Conservation (phyloP, 2,797 vertebrate species). For the Perdix hodgsoniae region DNA sequence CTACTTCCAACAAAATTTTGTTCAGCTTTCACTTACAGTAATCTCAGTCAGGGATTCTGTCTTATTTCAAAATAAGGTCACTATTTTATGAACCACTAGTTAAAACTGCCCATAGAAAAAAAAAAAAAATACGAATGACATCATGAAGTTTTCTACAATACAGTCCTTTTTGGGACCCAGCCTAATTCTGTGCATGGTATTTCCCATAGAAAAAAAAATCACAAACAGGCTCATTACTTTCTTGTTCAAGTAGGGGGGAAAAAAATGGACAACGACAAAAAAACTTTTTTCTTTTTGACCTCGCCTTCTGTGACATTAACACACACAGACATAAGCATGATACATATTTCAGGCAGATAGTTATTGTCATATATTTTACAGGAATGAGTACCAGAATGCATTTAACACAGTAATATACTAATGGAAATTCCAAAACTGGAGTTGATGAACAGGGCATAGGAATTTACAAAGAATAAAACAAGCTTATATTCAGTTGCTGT, state of each 20-base stretch:
- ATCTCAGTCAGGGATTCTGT: background rate
- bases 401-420: background rate
- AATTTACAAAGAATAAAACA: background rate
- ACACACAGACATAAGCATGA: background rate
- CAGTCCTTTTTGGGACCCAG: background rate
- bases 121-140: background rate
- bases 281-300: background rate
- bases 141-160: background rate
- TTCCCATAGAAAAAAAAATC: background rate
- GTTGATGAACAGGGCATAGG: background rate
- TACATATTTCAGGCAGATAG: background rate
- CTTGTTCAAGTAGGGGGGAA: background rate
- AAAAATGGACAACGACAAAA: too few relatives aligned
- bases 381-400: background rate
- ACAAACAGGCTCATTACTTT: background rate
- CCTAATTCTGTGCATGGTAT: fast-evolving
- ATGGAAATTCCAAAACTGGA: background rate
- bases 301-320: background rate
- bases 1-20: constrained; percentile 29
- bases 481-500: background rate
- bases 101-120: background rate
- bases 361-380: background rate
- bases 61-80: background rate
- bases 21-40: constrained; percentile 46
- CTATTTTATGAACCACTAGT: background rate